Evolutionary conservation across 1,140 invertebrate species (phyloP).

Genomic region (honey bee (Apis mellifera)): DNA sequence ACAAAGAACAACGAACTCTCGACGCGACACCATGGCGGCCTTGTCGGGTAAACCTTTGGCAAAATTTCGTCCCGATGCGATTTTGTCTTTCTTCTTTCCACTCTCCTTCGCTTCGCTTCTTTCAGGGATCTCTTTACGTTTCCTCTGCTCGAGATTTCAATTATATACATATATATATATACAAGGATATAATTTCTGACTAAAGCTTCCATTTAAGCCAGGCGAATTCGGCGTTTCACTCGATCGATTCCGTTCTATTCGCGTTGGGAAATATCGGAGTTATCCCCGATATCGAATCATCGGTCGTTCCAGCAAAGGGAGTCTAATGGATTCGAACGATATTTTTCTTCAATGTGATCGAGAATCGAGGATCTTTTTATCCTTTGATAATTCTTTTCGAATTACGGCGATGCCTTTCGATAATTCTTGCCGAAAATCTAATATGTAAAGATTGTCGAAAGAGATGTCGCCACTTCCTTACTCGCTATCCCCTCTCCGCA

Average conservation of each 20-base stretch:
- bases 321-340: neutral
- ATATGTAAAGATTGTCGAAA: neutral
- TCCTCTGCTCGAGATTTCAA: neutral
- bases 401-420: too few relatives aligned
- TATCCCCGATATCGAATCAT: too few relatives aligned
- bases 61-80: conserved; percentile 22
- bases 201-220: neutral
- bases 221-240: neutral
- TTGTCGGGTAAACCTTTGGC: neutral
- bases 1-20: conserved; percentile 40
- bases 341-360: neutral
- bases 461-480: too few relatives aligned
- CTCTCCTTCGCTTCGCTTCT: too few relatives aligned
- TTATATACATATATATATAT: too few relatives aligned
- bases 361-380: neutral
- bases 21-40: neutral
- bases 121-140: neutral
- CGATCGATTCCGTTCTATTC: neutral
- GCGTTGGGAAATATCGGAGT: neutral
- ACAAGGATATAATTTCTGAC: neutral
- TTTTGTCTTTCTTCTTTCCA: too few relatives aligned
- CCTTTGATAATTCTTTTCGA: neutral
- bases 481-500: too few relatives aligned
- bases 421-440: neutral
- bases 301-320: too few relatives aligned